Conservation (phyloP, 2,797 vertebrate species). For the Myotis planiceps region DNA sequence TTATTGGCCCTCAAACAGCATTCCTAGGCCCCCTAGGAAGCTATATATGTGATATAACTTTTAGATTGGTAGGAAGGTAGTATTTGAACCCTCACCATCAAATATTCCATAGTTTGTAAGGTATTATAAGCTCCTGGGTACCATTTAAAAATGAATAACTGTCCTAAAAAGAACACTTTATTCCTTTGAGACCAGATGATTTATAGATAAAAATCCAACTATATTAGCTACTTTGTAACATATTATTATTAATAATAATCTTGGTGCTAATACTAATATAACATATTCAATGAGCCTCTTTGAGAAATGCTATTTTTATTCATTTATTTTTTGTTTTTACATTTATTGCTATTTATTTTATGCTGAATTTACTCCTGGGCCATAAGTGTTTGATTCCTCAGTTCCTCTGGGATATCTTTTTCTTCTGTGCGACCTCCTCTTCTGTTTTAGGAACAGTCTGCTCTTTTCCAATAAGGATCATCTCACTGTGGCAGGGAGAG, state of each 20-base stretch:
- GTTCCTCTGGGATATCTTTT: neutral
- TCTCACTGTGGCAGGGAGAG: too few relatives aligned
- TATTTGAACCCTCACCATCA: neutral
- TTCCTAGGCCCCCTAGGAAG: neutral
- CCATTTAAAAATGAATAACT: neutral
- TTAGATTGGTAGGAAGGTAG: neutral
- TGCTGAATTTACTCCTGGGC: neutral
- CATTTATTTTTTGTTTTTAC: neutral
- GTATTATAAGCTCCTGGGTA: neutral
- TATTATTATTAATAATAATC: neutral
- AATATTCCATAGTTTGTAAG: neutral
- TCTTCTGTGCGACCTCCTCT: neutral
- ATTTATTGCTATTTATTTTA: neutral
- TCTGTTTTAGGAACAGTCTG: neutral
- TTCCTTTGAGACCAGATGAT: neutral
- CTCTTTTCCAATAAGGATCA: too few relatives aligned
- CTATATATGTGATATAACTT: neutral
- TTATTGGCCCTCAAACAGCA: neutral
- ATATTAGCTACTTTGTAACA: neutral
- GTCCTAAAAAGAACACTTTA: neutral
- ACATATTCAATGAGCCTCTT: neutral
- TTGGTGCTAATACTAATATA: neutral
- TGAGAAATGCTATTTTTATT: neutral
- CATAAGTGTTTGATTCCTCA: neutral
- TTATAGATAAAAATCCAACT: neutral